Evolutionary conservation across 1,140 invertebrate species (phyloP), one percentile per base, ranked within the genome.

Genomic region (Argopecten irradians): DNA sequence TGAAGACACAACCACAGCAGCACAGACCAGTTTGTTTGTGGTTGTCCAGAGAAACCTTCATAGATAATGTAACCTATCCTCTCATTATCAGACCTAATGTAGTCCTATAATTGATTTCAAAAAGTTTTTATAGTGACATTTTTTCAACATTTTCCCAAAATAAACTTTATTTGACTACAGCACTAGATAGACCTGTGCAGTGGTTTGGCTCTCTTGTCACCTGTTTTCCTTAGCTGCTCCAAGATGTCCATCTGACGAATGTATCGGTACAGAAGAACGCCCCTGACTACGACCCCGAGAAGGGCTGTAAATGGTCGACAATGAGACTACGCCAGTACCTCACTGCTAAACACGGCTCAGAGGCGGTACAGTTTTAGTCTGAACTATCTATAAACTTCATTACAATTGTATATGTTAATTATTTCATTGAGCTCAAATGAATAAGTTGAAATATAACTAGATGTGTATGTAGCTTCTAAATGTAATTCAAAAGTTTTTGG

Each of bases 231-330:
- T 92, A 86, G 89, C 86, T 19, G 1, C 33, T 71, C 0, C 19
- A 1, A 96, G 96, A 96, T 93, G 94, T 96, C 43, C 96, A 96
- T 93, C 91, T 96, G 82, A 96, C 96, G 9, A 96, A 96, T 92
- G 96, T 96, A 22, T 96, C 96, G 11, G 94, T 96, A 83, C 96
- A 96, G 90, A 96, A 96, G 91, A 96, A 96, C 34, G 96, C 96
- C 7, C 95, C 96, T 34, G 96, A 96, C 87, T 96, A 96, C 92
- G 96, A 96, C 91, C 95, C 96, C 34, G 96, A 96, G 88, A 95
- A 96, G 89, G 96, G 96, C 11, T 95, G 95, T 83, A 96, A 96
- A 89, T 96, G 96, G 96, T 96, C 96, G 9, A 93, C 95, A 19
- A 93, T 94, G 86, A 94, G 95, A 87, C 92, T 96, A 0, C 91